Percentiles rank a stretch among this genome's conserved stretches.
Evolutionary conservation across 2,797 vertebrate species (phyloP).

Genomic region (Hemitrygon akajei): DNA sequence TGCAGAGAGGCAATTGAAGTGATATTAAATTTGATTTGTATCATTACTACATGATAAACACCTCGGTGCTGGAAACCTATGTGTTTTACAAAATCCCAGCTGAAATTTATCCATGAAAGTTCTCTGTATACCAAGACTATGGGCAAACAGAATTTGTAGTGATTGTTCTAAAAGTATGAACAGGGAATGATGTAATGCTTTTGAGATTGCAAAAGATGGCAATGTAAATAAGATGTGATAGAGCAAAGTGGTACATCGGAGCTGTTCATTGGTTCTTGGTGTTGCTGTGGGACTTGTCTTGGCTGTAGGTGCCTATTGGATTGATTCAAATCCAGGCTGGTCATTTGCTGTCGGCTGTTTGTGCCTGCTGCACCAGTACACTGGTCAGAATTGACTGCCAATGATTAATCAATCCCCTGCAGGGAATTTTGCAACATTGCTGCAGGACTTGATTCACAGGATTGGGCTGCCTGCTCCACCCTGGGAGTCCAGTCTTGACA

Average conservation of each 20-base stretch:
- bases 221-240: neutral
- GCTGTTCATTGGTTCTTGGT: no score
- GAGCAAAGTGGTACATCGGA: neutral
- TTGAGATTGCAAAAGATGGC: neutral
- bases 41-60: neutral
- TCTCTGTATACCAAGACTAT: neutral
- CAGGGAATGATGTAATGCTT: neutral
- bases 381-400: no score
- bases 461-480: no score
- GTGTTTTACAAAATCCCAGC: neutral
- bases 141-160: neutral
- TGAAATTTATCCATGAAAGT: neutral
- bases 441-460: no score
- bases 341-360: no score
- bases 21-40: neutral
- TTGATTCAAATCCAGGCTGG: no score
- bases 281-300: no score
- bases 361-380: no score
- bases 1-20: neutral
- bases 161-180: neutral
- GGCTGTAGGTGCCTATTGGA: no score
- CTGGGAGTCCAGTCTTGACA: no score
- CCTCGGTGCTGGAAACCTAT: neutral
- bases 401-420: no score
- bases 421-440: no score